Conservation (phyloP, 1,140 invertebrate genomes). For the Oncopeltus fasciatus region DNA sequence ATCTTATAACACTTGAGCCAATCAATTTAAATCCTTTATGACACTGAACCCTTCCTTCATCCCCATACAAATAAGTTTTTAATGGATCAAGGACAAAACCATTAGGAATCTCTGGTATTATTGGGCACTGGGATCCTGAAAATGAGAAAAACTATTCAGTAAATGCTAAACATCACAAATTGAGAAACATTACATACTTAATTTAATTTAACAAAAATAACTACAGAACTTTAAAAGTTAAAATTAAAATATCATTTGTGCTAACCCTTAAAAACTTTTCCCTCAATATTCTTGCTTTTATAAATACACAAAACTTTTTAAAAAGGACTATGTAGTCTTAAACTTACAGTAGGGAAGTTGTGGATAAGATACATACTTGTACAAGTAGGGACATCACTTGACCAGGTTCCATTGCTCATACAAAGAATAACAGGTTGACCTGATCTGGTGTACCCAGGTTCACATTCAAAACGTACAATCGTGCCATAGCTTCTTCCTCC, state of each 20-base stretch:
- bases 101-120: slow-evolving; percentile 68
- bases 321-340: too few relatives aligned
- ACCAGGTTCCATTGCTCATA: slow-evolving; percentile 94
- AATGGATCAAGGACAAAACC: slow-evolving; percentile 65
- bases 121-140: slow-evolving; percentile 59
- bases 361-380: slow-evolving; percentile 51
- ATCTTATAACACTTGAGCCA: slow-evolving; percentile 75
- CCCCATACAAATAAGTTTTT: slow-evolving; percentile 67
- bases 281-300: too few relatives aligned
- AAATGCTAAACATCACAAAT: too few relatives aligned
- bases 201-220: too few relatives aligned
- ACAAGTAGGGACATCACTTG: slow-evolving; percentile 76
- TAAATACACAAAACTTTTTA: too few relatives aligned
- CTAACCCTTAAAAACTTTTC: too few relatives aligned
- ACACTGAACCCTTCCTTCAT: slow-evolving; percentile 85
- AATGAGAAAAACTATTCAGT: slow-evolving; percentile 3
- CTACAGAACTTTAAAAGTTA: too few relatives aligned
- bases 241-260: too few relatives aligned
- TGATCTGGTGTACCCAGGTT: slow-evolving; percentile 75
- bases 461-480: slow-evolving; percentile 86
- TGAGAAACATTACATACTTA: too few relatives aligned
- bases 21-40: slow-evolving; percentile 73
- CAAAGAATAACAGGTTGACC: slow-evolving; percentile 84
- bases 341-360: too few relatives aligned
- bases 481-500: slow-evolving; percentile 88